A percentile compares a stretch with the other conserved stretches of the same genome.
These are phyloP conservation scores for Thereva nobilitata DNA, from an alignment of 2,888 invertebrate genomes.

Conservation along the genomic window DNA sequence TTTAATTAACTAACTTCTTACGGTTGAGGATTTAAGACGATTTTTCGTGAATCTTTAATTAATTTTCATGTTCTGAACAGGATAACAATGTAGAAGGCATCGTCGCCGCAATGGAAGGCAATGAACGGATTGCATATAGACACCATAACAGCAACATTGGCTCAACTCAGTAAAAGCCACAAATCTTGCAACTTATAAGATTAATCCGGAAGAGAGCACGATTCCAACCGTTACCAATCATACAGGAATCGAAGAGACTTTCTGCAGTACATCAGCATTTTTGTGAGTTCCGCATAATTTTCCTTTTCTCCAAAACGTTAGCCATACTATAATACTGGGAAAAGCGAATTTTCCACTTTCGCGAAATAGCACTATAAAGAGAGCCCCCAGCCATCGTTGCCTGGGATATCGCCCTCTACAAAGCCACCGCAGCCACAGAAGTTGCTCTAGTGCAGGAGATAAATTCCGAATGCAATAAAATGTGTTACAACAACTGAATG, in stretches of 20 bases:
- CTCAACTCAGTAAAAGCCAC: too few relatives aligned
- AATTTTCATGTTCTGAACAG: neutral
- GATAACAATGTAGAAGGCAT: too few relatives aligned
- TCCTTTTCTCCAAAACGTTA: neutral
- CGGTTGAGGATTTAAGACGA: slow-evolving; percentile 5
- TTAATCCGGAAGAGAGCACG: too few relatives aligned
- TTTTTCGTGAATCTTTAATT: neutral
- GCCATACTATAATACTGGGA: neutral
- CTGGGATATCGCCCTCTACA: neutral
- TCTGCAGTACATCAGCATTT: slow-evolving; percentile 4
- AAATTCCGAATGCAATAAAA: slow-evolving; percentile 37
- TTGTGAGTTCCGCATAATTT: slow-evolving; percentile 16
- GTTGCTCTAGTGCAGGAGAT: slow-evolving; percentile 17
- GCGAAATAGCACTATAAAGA: slow-evolving; percentile 2
- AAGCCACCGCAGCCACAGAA: slow-evolving; percentile 9
- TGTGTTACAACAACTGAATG: slow-evolving; percentile 31
- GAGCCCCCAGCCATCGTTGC: neutral
- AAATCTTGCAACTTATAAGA: too few relatives aligned
- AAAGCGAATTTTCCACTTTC: slow-evolving; percentile 23
- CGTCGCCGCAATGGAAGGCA: too few relatives aligned
- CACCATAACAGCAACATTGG: too few relatives aligned
- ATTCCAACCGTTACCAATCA: too few relatives aligned
- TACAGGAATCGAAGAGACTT: neutral
- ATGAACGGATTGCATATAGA: too few relatives aligned
- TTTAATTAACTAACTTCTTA: slow-evolving; percentile 38